These are phyloP conservation scores for Girardia tigrina DNA, from an alignment of 2,888 invertebrate genomes.

Conservation along the genomic window DNA sequence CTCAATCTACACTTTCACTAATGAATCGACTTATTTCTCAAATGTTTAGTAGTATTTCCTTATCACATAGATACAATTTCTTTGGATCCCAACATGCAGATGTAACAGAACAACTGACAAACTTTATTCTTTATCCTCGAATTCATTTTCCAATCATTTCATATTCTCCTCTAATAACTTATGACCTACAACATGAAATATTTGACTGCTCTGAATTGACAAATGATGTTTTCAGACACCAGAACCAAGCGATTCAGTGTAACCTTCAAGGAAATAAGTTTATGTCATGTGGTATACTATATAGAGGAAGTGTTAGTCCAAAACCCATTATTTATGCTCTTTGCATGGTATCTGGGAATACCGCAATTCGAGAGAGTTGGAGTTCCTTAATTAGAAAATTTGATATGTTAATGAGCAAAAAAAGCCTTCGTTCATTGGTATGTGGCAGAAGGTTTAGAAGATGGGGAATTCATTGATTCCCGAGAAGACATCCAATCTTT, in stretches of 20 bases:
- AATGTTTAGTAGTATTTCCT: conserved; percentile 27
- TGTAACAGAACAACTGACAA: conserved; percentile 28
- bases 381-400: neutral
- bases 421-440: conserved; percentile 40
- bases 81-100: conserved; percentile 24
- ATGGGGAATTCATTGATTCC: conserved; percentile 39
- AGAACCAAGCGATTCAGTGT: neutral
- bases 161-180: conserved; percentile 17
- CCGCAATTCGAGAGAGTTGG: neutral
- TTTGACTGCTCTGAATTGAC: neutral
- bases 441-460: conserved; percentile 40
- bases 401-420: conserved; percentile 35
- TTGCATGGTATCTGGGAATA: conserved; percentile 27
- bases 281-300: conserved; percentile 28
- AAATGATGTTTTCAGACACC: neutral
- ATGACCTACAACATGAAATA: conserved; percentile 23
- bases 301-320: neutral
- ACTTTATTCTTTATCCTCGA: conserved; percentile 27
- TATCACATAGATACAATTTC: conserved; percentile 24
- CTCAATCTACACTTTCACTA: neutral
- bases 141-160: conserved; percentile 31
- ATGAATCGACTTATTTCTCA: conserved; percentile 29
- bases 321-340: conserved; percentile 21
- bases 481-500: conserved; percentile 43
- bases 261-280: conserved; percentile 7